Evolutionary conservation across 35 echinoderm and acorn worm species (phyloP).

Genomic region (Stichopus chloronotus): DNA sequence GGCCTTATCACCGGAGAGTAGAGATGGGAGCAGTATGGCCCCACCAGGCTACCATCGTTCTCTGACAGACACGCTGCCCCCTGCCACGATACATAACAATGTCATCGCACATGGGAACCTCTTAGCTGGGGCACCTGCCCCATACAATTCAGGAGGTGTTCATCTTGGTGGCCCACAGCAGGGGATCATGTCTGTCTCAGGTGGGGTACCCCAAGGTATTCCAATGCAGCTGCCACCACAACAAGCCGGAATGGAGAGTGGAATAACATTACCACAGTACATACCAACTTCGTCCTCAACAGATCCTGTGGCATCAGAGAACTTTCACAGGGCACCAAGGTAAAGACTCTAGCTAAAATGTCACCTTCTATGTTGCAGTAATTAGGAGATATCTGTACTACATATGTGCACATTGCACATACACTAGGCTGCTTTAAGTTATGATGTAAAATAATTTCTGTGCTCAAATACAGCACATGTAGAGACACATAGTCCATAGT

Average conservation of each 20-base stretch:
- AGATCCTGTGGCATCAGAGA: neutral
- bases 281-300: slow-evolving; percentile 34
- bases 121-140: neutral
- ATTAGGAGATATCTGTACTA: too few species aligned
- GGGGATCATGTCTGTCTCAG: slow-evolving; percentile 37
- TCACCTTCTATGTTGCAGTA: too few species aligned
- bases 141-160: slow-evolving; percentile 4
- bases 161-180: neutral
- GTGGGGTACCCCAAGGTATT: slow-evolving; percentile 37
- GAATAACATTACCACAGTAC: slow-evolving; percentile 27
- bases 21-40: slow-evolving; percentile 36
- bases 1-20: slow-evolving; percentile 40
- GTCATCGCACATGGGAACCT: slow-evolving; percentile 10
- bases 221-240: slow-evolving; percentile 32
- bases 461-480: too few species aligned
- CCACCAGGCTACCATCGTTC: slow-evolving; percentile 36
- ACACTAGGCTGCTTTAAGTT: too few species aligned
- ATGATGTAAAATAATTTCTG: too few species aligned
- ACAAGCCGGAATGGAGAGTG: neutral
- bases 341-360: neutral
- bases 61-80: neutral
- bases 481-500: too few species aligned
- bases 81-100: neutral
- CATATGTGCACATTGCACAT: too few species aligned
- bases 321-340: slow-evolving; percentile 12